Conservation (phyloP, 2,113 vertebrate genomes). For the Mesitornis unicolor region DNA sequence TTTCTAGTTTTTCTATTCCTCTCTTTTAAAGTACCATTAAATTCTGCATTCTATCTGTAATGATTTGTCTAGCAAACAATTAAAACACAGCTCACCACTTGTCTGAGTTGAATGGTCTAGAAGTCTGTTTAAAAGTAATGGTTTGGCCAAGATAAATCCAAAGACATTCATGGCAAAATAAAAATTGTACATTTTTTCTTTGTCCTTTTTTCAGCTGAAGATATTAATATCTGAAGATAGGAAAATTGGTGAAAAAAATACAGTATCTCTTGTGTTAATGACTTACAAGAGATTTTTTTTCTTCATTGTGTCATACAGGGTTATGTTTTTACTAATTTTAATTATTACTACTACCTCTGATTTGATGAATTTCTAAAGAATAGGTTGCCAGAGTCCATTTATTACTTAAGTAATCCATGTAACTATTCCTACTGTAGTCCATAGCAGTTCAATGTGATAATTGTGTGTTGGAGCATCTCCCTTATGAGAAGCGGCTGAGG, state of each 20-base stretch:
- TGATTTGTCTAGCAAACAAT: neutral
- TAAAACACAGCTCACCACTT: neutral
- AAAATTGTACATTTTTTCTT: neutral
- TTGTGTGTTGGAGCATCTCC: too few relatives aligned
- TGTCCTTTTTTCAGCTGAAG: neutral
- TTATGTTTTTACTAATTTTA: neutral
- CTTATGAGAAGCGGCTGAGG: too few relatives aligned
- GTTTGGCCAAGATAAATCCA: neutral
- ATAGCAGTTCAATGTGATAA: fast-evolving
- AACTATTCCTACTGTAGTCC: neutral
- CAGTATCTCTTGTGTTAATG: neutral
- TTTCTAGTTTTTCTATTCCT: neutral
- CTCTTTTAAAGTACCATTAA: neutral
- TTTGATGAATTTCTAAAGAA: neutral
- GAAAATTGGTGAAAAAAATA: neutral
- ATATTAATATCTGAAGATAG: neutral
- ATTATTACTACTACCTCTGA: neutral
- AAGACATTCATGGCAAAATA: neutral
- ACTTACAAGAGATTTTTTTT: neutral
- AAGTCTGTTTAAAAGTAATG: neutral
- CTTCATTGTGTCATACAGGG: neutral
- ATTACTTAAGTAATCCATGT: neutral
- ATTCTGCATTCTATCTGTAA: neutral
- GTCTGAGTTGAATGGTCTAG: neutral
- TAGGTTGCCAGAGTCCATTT: neutral